Percentiles rank a stretch among this genome's conserved stretches.
Evolutionary conservation across 2,113 vertebrate genomes (phyloP).

Genomic region (Dermatemys mawii): DNA sequence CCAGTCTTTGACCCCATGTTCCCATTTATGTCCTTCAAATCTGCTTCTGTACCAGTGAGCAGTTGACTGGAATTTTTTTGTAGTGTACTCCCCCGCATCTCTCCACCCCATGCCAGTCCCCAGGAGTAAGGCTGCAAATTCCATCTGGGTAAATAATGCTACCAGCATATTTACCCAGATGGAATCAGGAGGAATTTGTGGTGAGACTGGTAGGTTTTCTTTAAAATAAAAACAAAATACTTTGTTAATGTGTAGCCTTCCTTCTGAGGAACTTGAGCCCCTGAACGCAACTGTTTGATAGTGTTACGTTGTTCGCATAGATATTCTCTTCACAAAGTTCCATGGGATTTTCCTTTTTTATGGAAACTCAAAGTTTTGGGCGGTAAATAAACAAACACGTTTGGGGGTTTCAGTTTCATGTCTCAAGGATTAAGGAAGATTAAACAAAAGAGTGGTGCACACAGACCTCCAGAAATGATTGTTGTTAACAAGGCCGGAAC

Average conservation of each 20-base stretch:
- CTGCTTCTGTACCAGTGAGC: background rate
- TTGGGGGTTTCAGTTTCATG: background rate
- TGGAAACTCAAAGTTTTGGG: background rate
- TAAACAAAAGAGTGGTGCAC: constrained; percentile 55
- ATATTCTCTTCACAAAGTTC: background rate
- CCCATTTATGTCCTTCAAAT: background rate
- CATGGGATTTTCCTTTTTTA: background rate
- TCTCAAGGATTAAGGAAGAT: constrained; percentile 37
- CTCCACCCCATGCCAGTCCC: background rate
- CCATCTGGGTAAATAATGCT: background rate
- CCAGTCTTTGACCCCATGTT: background rate
- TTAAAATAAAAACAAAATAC: background rate
- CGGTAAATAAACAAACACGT: constrained; percentile 35
- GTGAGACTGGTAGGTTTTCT: background rate
- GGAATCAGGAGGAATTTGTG: background rate
- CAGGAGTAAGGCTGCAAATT: background rate
- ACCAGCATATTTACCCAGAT: no score
- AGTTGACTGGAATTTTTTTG: background rate
- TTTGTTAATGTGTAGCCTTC: background rate
- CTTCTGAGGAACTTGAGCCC: background rate
- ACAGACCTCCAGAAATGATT: constrained; percentile 61
- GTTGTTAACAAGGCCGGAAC: constrained; percentile 72
- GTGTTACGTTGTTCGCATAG: background rate
- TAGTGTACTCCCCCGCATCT: background rate
- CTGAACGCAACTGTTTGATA: background rate